These are phyloP conservation scores for Sialis lutaria DNA, from an alignment of 2,888 invertebrate genomes.

Conservation along the genomic window DNA sequence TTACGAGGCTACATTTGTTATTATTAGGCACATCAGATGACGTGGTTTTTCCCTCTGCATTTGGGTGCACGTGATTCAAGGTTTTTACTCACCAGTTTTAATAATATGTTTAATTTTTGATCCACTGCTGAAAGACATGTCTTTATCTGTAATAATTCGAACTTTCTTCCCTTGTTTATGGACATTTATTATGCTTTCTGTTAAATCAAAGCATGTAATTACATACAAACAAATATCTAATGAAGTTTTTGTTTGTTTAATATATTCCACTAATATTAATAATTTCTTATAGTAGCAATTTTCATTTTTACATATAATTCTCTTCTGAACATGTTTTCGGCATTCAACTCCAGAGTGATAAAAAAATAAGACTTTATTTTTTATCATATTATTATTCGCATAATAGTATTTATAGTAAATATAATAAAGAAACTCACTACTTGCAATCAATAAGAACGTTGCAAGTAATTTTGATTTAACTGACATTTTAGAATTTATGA, in stretches of 20 bases:
- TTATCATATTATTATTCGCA: too few species aligned
- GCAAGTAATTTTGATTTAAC: too few species aligned
- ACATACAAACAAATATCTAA: conserved; percentile 56
- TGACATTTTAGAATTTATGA: too few species aligned
- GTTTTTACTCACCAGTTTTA: too few species aligned
- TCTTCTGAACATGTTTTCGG: background rate
- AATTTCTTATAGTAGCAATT: conserved; percentile 2
- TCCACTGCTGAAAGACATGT: conserved; percentile 30
- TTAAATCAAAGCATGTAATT: conserved; percentile 40
- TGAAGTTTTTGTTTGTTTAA: conserved; percentile 24
- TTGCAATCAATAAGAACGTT: too few species aligned
- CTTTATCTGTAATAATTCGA: conserved; percentile 47
- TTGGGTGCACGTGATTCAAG: too few species aligned
- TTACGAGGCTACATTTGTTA: too few species aligned
- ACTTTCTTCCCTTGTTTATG: conserved; percentile 36
- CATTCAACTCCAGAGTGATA: background rate
- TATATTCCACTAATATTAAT: background rate
- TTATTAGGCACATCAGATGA: too few species aligned
- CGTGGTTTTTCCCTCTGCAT: too few species aligned
- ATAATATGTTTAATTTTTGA: conserved; percentile 16
- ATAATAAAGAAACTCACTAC: too few species aligned
- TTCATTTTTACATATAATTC: background rate
- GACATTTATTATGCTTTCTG: conserved; percentile 33
- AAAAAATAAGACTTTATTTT: conserved; percentile 1
- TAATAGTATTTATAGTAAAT: too few species aligned